A percentile compares a stretch with the other conserved stretches of the same genome.
Conservation (phyloP, 2,113 vertebrate species). For the Eulemur macaco region DNA sequence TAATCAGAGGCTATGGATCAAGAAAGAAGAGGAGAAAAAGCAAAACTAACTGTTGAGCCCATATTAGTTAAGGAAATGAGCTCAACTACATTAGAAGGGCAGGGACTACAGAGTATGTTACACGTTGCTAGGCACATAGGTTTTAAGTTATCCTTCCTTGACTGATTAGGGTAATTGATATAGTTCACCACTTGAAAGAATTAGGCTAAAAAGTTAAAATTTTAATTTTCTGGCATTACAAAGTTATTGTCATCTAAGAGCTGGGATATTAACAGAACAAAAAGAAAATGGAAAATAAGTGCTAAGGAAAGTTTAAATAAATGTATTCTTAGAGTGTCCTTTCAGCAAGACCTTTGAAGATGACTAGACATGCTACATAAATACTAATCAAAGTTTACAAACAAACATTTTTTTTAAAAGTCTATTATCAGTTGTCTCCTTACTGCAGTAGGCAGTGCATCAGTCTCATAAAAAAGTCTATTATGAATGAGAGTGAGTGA, state of each 20-base stretch:
- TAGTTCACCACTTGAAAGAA: slow-evolving; percentile 32
- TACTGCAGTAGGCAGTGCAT: too few species aligned
- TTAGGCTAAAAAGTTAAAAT: slow-evolving; percentile 43
- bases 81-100: neutral
- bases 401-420: neutral
- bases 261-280: neutral
- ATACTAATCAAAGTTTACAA: neutral
- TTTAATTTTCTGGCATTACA: slow-evolving; percentile 15
- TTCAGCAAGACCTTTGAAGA: slow-evolving; percentile 21
- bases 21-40: neutral
- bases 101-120: neutral
- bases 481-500: neutral
- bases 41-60: neutral
- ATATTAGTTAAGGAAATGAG: neutral
- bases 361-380: neutral
- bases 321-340: neutral
- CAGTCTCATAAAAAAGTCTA: neutral
- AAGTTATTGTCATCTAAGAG: slow-evolving; percentile 27
- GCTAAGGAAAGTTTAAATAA: slow-evolving; percentile 20
- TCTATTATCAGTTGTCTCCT: neutral
- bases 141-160: neutral
- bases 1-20: slow-evolving; percentile 4
- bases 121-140: neutral
- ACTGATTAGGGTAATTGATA: neutral
- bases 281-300: neutral